Percentiles rank a stretch among this genome's conserved stretches.
Evolutionary conservation across 2,888 invertebrate genomes (phyloP).

Genomic region (Trilocha varians): DNA sequence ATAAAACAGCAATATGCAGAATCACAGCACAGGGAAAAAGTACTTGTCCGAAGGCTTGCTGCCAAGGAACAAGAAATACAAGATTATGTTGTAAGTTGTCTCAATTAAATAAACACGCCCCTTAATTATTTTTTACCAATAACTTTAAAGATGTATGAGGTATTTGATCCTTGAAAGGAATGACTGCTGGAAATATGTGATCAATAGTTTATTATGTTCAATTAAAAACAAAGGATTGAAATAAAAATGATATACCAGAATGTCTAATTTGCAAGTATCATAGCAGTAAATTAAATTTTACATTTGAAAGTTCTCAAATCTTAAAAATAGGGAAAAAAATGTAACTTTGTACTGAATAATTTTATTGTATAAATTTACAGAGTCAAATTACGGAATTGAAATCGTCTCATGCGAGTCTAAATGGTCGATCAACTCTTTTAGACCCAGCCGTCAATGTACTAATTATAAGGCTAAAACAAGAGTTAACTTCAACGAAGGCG

Average conservation of each 20-base stretch:
- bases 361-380: conserved; percentile 57
- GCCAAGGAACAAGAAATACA: conserved; percentile 98
- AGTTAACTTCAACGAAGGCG: conserved; percentile 89
- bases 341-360: neutral
- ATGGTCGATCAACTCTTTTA: conserved; percentile 79
- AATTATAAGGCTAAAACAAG: conserved; percentile 91
- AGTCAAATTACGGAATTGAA: conserved; percentile 95
- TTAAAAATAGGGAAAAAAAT: neutral
- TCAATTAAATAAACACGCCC: too few species aligned
- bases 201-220: too few species aligned
- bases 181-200: too few species aligned
- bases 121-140: too few species aligned
- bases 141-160: too few species aligned
- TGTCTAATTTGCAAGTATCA: too few species aligned
- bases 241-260: too few species aligned
- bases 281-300: too few species aligned
- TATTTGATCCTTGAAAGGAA: too few species aligned
- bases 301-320: too few species aligned
- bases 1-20: conserved; percentile 87
- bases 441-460: conserved; percentile 97
- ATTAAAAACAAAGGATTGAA: too few species aligned
- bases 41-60: conserved; percentile 91
- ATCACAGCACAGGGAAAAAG: conserved; percentile 91
- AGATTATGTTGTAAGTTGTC: conserved; percentile 88
- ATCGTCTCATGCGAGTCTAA: conserved; percentile 88